Percentiles rank a stretch among this genome's conserved stretches.
These are phyloP conservation scores for Bombus huntii DNA, from an alignment of 1,140 invertebrate genomes.

Conservation along the genomic window DNA sequence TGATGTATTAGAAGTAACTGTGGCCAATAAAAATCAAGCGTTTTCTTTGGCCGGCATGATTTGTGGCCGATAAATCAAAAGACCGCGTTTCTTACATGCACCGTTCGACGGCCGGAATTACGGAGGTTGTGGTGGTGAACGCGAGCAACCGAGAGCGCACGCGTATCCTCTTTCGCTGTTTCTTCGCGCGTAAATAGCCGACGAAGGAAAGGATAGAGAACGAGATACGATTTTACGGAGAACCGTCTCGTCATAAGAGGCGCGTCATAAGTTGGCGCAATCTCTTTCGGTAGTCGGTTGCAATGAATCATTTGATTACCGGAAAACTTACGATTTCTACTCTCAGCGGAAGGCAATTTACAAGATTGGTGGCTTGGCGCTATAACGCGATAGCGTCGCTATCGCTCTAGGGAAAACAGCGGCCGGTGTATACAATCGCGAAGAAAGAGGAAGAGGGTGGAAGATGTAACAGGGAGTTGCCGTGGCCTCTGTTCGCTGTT, in stretches of 20 bases:
- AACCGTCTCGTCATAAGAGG: neutral
- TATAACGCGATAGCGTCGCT: conserved; percentile 68
- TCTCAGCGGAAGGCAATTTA: conserved; percentile 72
- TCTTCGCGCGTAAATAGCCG: conserved; percentile 34
- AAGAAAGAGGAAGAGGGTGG: neutral
- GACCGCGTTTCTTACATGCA: conserved; percentile 57
- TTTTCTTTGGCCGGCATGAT: conserved; percentile 64
- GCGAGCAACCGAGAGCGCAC: too few species aligned
- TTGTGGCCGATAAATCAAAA: conserved; percentile 72
- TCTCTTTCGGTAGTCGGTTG: conserved; percentile 34
- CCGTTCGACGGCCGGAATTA: conserved; percentile 53
- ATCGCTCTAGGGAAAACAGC: conserved; percentile 48
- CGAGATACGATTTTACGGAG: neutral
- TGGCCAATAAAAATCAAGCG: conserved; percentile 71
- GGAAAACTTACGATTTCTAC: conserved; percentile 71
- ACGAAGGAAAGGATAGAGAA: neutral
- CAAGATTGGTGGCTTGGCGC: conserved; percentile 68
- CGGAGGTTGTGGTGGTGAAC: conserved; percentile 19
- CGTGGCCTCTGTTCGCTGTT: conserved; percentile 58
- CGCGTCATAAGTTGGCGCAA: neutral
- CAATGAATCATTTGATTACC: conserved; percentile 73
- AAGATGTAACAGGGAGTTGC: neutral
- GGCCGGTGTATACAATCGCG: conserved; percentile 22
- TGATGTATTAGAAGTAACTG: conserved; percentile 71
- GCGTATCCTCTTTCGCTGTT: conserved; percentile 10